phyloP scores from a whole-genome alignment of 1,140 invertebrate species.

The Mactra quadrangularis region DNA sequence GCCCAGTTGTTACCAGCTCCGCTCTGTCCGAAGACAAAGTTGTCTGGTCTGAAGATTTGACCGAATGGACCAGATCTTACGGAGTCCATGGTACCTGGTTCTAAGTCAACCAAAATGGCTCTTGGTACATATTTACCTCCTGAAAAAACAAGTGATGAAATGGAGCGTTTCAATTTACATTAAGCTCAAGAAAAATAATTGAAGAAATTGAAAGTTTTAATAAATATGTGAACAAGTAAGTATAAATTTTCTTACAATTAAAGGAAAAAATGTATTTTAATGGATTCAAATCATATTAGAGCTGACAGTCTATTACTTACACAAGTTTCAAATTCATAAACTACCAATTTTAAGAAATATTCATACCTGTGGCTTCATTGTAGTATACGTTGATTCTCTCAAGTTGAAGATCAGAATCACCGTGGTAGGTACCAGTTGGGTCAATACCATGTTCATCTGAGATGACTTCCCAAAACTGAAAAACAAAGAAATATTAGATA shows the following conservation, averaged over 20 bases:
- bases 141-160: conserved; percentile 2
- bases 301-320: too few species aligned
- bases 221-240: too few species aligned
- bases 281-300: too few species aligned
- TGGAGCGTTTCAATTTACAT: too few species aligned
- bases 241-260: too few species aligned
- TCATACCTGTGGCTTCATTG: conserved; percentile 79
- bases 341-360: too few species aligned
- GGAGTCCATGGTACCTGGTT: conserved; percentile 38
- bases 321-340: too few species aligned
- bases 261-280: too few species aligned
- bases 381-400: conserved; percentile 85
- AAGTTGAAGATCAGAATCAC: conserved; percentile 84
- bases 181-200: too few species aligned
- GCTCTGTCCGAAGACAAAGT: conserved; percentile 84
- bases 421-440: conserved; percentile 84
- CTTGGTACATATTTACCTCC: conserved; percentile 28
- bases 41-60: conserved; percentile 81
- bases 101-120: conserved; percentile 47
- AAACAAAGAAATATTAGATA: too few species aligned
- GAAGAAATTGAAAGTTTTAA: too few species aligned
- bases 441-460: conserved; percentile 87
- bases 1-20: conserved; percentile 95
- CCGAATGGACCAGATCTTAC: conserved; percentile 82
- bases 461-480: conserved; percentile 96